Evolutionary conservation across 2,113 vertebrate genomes (phyloP).

Genomic region (Macquaria ambigua): DNA sequence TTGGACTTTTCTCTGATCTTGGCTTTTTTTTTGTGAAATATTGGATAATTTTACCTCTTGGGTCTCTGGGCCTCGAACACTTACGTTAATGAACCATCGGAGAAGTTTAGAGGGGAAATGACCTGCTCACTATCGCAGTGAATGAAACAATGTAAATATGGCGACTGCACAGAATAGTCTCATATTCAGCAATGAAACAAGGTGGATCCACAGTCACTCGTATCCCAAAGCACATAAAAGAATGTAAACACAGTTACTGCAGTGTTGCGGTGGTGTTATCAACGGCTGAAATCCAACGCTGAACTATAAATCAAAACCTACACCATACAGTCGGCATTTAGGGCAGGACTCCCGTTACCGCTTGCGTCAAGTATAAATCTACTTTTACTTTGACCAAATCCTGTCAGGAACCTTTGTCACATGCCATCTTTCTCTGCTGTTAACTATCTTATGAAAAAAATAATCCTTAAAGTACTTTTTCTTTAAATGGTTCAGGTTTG

Average conservation of each 20-base stretch:
- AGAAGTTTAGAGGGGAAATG: no score
- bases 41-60: background rate
- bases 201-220: background rate
- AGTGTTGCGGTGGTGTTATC: background rate
- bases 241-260: background rate
- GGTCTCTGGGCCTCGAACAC: background rate
- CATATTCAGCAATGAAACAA: background rate
- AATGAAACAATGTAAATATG: background rate
- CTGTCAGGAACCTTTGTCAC: background rate
- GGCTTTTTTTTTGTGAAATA: background rate
- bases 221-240: background rate
- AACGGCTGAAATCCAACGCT: background rate
- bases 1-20: background rate
- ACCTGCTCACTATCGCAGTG: background rate
- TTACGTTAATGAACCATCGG: background rate
- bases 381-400: no score
- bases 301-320: background rate
- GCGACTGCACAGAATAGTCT: background rate
- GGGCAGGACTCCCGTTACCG: no score
- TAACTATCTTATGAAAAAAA: background rate
- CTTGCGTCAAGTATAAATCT: no score
- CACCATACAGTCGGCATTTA: background rate
- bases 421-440: background rate
- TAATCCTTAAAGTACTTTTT: no score
- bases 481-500: background rate